These are phyloP conservation scores for Fukomys damarensis DNA, from an alignment of 2,113 vertebrate genomes.

Conservation along the genomic window DNA sequence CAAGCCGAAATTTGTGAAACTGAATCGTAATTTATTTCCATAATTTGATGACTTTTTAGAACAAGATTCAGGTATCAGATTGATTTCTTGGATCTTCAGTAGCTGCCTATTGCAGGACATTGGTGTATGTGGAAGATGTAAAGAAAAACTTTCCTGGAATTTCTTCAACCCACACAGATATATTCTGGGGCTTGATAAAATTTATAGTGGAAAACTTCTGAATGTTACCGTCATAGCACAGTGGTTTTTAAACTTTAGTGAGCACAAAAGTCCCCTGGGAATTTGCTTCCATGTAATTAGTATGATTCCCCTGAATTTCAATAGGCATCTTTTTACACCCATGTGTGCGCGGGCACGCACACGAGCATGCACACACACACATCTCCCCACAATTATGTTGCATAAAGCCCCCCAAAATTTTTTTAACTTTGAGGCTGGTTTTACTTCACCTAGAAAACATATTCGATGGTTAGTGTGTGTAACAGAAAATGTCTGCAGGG, in stretches of 20 bases:
- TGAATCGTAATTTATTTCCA: neutral
- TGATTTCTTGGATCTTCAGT: neutral
- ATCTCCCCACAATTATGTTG: neutral
- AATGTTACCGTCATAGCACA: neutral
- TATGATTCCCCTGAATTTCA: neutral
- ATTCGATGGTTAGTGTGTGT: neutral
- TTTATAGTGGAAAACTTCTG: neutral
- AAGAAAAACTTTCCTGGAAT: neutral
- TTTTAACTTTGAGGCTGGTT: neutral
- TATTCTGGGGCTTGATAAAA: neutral
- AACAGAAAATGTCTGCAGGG: neutral
- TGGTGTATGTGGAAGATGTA: rapidly evolving
- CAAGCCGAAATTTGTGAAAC: neutral
- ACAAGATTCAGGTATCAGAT: neutral
- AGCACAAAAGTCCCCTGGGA: neutral
- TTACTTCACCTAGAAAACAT: neutral
- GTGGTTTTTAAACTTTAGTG: neutral
- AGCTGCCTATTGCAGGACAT: neutral
- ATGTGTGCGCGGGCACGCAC: neutral
- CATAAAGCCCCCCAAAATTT: neutral
- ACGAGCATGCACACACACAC: neutral
- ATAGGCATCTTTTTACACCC: neutral
- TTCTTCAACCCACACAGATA: neutral
- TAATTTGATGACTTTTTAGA: neutral
- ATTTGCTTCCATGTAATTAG: neutral